phyloP scores from a whole-genome alignment of 2,888 invertebrate genomes.

The Chydorus sphaericus region DNA sequence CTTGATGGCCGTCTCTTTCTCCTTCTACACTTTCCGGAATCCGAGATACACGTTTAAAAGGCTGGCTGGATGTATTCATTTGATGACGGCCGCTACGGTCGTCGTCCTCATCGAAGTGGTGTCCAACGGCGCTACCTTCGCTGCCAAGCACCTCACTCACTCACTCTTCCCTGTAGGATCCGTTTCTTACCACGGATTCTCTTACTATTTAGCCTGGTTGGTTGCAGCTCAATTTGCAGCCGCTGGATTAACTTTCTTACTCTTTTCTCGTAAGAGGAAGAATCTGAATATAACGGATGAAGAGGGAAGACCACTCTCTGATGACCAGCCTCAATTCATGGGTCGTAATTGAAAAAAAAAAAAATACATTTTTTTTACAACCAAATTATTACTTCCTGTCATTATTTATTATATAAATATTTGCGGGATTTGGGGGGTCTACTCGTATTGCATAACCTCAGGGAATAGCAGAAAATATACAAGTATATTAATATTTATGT shows the following conservation, averaged over 20 bases:
- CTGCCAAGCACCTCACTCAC: not conserved
- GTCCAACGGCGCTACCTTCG: conserved; percentile 10
- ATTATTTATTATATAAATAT: too few species aligned
- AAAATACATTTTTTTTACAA: too few species aligned
- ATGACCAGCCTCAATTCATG: not conserved
- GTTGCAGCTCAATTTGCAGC: conserved; percentile 52
- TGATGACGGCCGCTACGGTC: conserved; percentile 42
- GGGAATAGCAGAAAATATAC: too few species aligned
- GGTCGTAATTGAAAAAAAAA: not conserved
- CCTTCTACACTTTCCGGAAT: conserved; percentile 66
- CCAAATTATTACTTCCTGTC: too few species aligned
- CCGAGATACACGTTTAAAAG: conserved; percentile 80
- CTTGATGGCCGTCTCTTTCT: conserved; percentile 65
- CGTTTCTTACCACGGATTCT: conserved; percentile 31
- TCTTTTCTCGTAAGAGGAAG: conserved; percentile 71
- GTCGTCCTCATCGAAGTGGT: conserved; percentile 15
- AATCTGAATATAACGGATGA: conserved; percentile 67
- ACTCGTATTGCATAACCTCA: too few species aligned
- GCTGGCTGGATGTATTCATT: conserved; percentile 66
- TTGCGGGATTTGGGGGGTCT: too few species aligned
- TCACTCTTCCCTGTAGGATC: conserved; percentile 10
- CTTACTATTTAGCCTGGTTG: conserved; percentile 59
- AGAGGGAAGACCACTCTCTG: conserved; percentile 31
- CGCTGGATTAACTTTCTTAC: conserved; percentile 55
- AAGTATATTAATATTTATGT: too few species aligned